These are phyloP conservation scores for Falcunculus frontatus DNA, from an alignment of 2,113 vertebrate species.

Conservation along the genomic window DNA sequence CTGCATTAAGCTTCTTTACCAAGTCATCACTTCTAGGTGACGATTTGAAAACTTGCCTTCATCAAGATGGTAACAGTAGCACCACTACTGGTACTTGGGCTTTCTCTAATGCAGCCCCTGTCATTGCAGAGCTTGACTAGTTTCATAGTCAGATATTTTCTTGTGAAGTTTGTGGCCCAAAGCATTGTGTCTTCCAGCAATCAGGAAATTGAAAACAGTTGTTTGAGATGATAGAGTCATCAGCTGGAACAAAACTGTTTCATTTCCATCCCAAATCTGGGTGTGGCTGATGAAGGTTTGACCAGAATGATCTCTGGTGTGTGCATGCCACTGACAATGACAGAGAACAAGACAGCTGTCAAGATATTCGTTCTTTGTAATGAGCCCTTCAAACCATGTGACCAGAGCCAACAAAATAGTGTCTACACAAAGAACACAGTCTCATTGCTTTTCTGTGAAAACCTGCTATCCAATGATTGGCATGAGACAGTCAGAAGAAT, in stretches of 20 bases:
- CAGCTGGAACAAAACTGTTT: background rate
- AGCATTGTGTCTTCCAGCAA: background rate
- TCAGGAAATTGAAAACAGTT: background rate
- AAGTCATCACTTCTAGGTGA: background rate
- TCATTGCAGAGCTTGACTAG: background rate
- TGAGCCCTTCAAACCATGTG: background rate
- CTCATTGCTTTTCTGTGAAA: background rate
- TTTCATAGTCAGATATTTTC: background rate
- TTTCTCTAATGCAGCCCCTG: background rate
- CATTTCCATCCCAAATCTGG: background rate
- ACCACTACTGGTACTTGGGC: background rate
- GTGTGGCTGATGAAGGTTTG: background rate
- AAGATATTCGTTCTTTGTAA: background rate
- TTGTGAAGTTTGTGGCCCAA: background rate
- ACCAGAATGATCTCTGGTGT: background rate
- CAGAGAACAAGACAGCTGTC: background rate
- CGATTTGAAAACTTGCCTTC: background rate
- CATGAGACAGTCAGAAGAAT: background rate
- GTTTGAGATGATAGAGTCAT: background rate
- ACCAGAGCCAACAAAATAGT: background rate
- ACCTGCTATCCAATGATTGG: background rate
- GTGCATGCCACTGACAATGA: background rate
- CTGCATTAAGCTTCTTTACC: background rate
- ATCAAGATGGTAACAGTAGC: background rate
- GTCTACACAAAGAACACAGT: background rate